Conservation (phyloP, 1,140 invertebrate genomes). For the Spodoptera litura region DNA sequence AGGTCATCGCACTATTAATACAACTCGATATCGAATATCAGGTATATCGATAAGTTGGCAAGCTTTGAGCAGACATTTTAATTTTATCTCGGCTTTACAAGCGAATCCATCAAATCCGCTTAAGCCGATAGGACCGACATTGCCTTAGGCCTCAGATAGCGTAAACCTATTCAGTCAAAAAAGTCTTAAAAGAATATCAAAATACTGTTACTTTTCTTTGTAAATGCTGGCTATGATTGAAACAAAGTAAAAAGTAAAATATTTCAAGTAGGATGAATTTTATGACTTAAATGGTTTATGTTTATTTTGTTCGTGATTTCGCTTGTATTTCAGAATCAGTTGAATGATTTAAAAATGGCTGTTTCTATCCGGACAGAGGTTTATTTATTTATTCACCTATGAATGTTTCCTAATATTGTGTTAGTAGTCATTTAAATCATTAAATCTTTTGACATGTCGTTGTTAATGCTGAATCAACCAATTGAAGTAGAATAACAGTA, state of each 20-base stretch:
- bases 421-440: too few species aligned
- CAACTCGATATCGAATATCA: neutral
- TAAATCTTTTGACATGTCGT: too few species aligned
- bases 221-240: neutral
- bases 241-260: too few species aligned
- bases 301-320: neutral
- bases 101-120: conserved; percentile 17
- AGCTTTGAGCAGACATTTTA: neutral
- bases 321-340: too few species aligned
- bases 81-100: conserved; percentile 15
- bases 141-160: conserved; percentile 16
- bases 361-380: too few species aligned
- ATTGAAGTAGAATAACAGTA: too few species aligned
- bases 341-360: too few species aligned
- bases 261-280: too few species aligned
- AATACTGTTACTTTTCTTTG: neutral
- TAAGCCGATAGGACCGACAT: conserved; percentile 17
- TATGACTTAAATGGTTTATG: neutral
- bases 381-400: too few species aligned
- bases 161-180: conserved; percentile 24
- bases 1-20: too few species aligned
- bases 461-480: too few species aligned
- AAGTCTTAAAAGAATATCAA: neutral
- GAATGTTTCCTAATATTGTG: too few species aligned
- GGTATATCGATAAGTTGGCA: neutral